phyloP scores from a whole-genome alignment of 2,888 invertebrate species.

The Andrena bicolor region DNA sequence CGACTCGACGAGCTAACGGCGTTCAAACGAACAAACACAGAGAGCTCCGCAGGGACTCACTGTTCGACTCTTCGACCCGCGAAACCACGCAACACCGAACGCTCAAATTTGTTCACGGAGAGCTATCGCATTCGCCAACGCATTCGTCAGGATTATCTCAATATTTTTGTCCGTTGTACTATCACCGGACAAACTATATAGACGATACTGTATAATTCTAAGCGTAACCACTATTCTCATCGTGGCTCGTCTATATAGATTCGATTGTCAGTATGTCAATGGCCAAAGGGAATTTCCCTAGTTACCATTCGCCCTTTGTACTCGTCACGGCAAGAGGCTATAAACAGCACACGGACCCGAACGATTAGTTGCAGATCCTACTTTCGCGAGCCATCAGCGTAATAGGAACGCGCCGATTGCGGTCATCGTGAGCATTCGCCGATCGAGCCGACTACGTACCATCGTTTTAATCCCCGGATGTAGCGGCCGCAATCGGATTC shows the following conservation, averaged over 20 bases:
- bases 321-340: no score
- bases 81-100: constrained; percentile 6
- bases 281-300: no score
- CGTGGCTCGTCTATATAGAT: no score
- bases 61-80: constrained; percentile 5
- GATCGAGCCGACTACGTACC: constrained; percentile 19
- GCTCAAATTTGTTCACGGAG: background rate
- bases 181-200: background rate
- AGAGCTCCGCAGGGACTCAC: background rate
- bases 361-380: background rate
- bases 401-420: constrained; percentile 34
- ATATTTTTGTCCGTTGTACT: background rate
- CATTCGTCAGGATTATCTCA: background rate
- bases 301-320: no score
- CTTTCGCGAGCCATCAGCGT: background rate
- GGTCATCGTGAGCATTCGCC: background rate
- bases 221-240: no score
- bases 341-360: background rate
- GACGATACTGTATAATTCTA: no score
- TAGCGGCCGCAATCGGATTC: constrained; percentile 72
- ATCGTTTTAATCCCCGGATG: constrained; percentile 56
- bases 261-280: no score
- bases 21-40: constrained; percentile 23
- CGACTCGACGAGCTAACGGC: constrained; percentile 37
- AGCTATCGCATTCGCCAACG: background rate